These are phyloP conservation scores for Chrosomus eos DNA, from an alignment of 2,797 vertebrate genomes.

Conservation along the genomic window DNA sequence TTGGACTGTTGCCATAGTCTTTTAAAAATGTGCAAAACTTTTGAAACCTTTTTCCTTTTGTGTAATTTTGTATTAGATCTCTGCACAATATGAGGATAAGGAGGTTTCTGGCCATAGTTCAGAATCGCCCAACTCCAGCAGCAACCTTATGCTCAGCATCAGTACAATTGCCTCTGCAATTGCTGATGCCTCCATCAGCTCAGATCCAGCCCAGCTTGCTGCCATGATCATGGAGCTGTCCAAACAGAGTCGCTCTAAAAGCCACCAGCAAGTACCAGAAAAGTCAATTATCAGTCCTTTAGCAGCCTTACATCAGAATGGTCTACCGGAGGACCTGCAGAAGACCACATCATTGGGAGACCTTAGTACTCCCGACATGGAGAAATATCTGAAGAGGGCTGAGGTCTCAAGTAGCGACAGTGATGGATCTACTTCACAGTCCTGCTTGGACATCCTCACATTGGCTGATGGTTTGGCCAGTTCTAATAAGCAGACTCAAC, in stretches of 20 bases:
- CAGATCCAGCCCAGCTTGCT: conserved; percentile 89
- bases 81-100: neutral
- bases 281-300: conserved; percentile 17
- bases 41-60: neutral
- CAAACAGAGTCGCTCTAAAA: conserved; percentile 74
- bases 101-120: conserved; percentile 51
- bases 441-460: conserved; percentile 72
- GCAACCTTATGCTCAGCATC: conserved; percentile 82
- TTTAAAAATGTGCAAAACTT: neutral
- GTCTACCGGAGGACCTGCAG: conserved; percentile 69
- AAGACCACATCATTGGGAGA: conserved; percentile 70
- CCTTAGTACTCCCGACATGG: conserved; percentile 84
- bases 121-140: conserved; percentile 61
- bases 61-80: conserved; percentile 39
- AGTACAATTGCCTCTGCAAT: conserved; percentile 95
- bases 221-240: conserved; percentile 91
- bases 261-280: neutral
- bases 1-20: neutral
- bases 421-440: conserved; percentile 70
- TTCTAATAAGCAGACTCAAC: conserved; percentile 59
- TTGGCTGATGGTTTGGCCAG: conserved; percentile 64
- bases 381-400: conserved; percentile 88
- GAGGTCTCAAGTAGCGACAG: conserved; percentile 74
- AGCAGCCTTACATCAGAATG: conserved; percentile 10
- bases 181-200: conserved; percentile 88